Percentiles rank a stretch among this genome's conserved stretches.
phyloP scores from a whole-genome alignment of 2,113 vertebrate genomes.

The Rynchops niger region DNA sequence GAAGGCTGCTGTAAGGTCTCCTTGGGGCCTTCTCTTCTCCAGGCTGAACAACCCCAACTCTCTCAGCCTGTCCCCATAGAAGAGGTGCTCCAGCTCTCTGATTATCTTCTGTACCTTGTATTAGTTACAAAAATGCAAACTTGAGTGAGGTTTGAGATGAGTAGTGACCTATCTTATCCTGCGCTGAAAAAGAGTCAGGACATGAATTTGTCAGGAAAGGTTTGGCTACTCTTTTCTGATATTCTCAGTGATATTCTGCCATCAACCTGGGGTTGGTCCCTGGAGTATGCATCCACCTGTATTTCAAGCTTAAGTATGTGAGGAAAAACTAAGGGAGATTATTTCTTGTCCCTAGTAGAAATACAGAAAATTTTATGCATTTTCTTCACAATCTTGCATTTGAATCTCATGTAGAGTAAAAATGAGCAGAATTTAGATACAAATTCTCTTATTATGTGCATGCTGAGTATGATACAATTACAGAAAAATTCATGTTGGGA shows the following conservation, averaged over 20 bases:
- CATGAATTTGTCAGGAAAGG: neutral
- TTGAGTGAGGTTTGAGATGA: neutral
- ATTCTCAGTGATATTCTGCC: neutral
- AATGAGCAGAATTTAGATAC: neutral
- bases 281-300: neutral
- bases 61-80: too few species aligned
- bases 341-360: neutral
- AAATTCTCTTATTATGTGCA: neutral
- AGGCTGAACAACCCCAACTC: too few species aligned
- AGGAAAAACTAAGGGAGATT: neutral
- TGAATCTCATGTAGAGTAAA: neutral
- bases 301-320: neutral
- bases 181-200: neutral
- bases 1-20: neutral
- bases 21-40: neutral
- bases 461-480: neutral
- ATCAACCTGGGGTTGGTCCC: neutral
- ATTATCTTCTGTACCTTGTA: neutral
- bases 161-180: neutral
- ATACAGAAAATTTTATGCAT: neutral
- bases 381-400: neutral
- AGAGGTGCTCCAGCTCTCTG: too few species aligned
- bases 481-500: neutral
- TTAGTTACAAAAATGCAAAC: neutral
- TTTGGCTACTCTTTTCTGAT: neutral